A percentile compares a stretch with the other conserved stretches of the same genome.
Evolutionary conservation across 2,888 invertebrate species (phyloP).

Genomic region (Plusia festucae): DNA sequence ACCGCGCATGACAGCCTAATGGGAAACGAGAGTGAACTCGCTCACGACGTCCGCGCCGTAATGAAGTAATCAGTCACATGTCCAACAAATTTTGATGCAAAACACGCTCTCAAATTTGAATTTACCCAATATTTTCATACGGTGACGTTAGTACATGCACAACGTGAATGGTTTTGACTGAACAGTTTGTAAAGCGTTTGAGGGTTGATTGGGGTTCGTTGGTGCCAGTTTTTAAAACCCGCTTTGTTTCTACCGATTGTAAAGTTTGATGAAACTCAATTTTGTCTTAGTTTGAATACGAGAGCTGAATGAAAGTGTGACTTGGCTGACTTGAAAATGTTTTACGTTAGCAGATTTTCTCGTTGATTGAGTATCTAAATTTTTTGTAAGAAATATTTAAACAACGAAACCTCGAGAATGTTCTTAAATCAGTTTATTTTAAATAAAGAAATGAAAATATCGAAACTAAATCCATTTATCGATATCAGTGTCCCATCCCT

Average conservation of each 20-base stretch:
- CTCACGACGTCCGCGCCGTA: slow-evolving; percentile 34
- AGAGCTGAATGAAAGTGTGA: background rate
- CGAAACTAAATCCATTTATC: slow-evolving; percentile 21
- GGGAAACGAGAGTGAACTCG: slow-evolving; percentile 42
- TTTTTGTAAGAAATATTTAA: background rate
- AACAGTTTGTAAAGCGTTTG: slow-evolving; percentile 2
- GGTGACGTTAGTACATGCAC: slow-evolving; percentile 15
- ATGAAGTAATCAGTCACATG: slow-evolving; percentile 54
- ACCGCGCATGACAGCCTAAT: slow-evolving; percentile 48
- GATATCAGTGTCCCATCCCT: slow-evolving; percentile 41
- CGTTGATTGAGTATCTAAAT: background rate
- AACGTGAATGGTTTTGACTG: background rate
- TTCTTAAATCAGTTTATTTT: too few species aligned
- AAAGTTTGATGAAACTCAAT: background rate
- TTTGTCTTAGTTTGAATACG: background rate
- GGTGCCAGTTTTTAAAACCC: background rate
- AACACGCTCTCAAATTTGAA: slow-evolving; percentile 45
- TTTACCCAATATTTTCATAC: slow-evolving; percentile 38
- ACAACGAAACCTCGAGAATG: too few species aligned
- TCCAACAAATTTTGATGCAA: slow-evolving; percentile 44
- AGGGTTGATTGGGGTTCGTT: slow-evolving; percentile 1
- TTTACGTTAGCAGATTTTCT: background rate
- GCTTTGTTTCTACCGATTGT: background rate
- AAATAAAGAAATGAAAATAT: background rate
- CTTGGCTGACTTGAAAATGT: background rate